Conservation (phyloP, 2,888 invertebrate species). For the Tholera decimalis region DNA sequence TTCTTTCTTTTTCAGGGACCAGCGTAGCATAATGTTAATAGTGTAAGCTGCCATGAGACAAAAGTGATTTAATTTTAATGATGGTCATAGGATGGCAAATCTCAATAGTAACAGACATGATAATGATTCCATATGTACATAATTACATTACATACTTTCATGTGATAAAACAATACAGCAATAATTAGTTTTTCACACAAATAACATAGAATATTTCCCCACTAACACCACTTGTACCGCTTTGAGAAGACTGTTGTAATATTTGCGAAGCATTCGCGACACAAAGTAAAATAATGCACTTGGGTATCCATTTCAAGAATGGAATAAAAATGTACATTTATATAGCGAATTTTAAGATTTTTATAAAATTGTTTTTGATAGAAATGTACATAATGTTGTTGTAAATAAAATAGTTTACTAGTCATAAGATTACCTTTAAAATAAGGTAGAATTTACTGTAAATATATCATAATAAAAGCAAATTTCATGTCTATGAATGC, state of each 20-base stretch:
- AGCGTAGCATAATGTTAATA: constrained; percentile 41
- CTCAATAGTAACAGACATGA: constrained; percentile 38
- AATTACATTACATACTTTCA: constrained; percentile 23
- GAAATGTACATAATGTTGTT: constrained; percentile 74
- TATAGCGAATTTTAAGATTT: constrained; percentile 63
- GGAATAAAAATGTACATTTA: constrained; percentile 58
- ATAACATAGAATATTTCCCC: constrained; percentile 32
- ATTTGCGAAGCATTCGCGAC: constrained; percentile 48
- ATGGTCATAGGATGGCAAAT: constrained; percentile 28
- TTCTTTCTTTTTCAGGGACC: constrained; percentile 53
- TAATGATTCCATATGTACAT: constrained; percentile 27
- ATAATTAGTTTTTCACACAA: constrained; percentile 30
- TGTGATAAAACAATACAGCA: constrained; percentile 40
- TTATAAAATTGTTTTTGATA: constrained; percentile 70
- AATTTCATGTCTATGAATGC: constrained; percentile 57
- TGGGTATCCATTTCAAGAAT: constrained; percentile 52
- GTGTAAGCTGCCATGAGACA: constrained; percentile 8
- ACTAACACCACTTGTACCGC: constrained; percentile 42
- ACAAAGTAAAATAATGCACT: constrained; percentile 51
- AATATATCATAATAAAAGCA: constrained; percentile 76
- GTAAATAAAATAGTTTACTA: constrained; percentile 79
- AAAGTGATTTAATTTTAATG: constrained; percentile 28
- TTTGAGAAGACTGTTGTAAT: constrained; percentile 68
- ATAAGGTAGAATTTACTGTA: constrained; percentile 77
- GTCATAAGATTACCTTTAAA: constrained; percentile 79